These are phyloP conservation scores for Augochlora pura DNA, from an alignment of 1,140 invertebrate genomes.

Conservation along the genomic window DNA sequence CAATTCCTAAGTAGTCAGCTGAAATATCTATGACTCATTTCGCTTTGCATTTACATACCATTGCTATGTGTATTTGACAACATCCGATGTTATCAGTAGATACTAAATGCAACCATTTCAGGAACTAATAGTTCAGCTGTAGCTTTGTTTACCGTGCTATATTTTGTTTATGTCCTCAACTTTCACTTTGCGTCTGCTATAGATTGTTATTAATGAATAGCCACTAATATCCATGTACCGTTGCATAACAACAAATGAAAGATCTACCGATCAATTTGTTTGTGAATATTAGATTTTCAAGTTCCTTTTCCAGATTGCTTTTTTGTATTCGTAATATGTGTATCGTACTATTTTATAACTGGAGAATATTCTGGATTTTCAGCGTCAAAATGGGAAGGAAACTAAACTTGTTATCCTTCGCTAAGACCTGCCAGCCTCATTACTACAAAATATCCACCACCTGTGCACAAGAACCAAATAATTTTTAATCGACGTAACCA, in stretches of 20 bases:
- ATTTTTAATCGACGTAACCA: conserved; percentile 64
- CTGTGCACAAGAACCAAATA: conserved; percentile 62
- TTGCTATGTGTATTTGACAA: neutral
- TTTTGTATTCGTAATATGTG: too few species aligned
- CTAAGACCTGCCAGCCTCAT: conserved; percentile 79
- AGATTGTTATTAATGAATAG: neutral
- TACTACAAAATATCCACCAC: conserved; percentile 73
- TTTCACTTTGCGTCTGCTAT: neutral
- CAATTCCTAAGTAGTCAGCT: neutral
- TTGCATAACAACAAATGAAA: conserved; percentile 7
- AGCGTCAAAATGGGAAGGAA: conserved; percentile 81
- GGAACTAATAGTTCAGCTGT: neutral
- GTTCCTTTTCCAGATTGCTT: too few species aligned
- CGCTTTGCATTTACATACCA: neutral
- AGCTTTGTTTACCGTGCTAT: neutral
- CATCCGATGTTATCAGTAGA: neutral
- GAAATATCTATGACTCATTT: conserved; percentile 8
- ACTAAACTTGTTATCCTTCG: conserved; percentile 77
- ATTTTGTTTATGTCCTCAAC: neutral
- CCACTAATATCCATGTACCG: neutral
- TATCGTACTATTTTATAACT: conserved; percentile 1
- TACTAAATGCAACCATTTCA: neutral
- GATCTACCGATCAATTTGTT: neutral
- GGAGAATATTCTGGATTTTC: conserved; percentile 53
- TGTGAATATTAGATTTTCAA: neutral